Conservation (phyloP, 2,888 invertebrate species). For the Dorcus hopei region DNA sequence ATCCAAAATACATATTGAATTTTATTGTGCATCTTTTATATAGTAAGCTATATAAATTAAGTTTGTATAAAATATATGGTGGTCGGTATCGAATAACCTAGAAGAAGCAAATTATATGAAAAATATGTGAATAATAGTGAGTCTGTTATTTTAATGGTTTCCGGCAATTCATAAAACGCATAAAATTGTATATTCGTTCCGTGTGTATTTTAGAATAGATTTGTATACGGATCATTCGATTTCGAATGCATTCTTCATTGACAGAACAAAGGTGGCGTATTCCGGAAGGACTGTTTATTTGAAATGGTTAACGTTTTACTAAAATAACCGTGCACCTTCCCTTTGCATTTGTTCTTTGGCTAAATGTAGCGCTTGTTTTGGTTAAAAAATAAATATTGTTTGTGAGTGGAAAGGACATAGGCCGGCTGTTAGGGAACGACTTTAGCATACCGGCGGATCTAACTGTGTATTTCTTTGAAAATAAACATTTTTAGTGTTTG, state of each 20-base stretch:
- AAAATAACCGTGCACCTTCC: constrained; percentile 14
- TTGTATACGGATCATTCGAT: no score
- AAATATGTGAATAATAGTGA: no score
- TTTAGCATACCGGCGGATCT: constrained; percentile 11
- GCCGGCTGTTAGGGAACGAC: constrained; percentile 31
- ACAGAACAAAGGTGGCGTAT: constrained; percentile 15
- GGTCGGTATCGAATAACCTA: no score
- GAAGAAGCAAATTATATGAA: no score
- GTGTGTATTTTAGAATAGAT: no score
- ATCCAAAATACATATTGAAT: no score
- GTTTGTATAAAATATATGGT: no score
- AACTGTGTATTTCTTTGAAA: constrained; percentile 16
- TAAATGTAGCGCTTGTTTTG: constrained; percentile 35
- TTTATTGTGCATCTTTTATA: no score
- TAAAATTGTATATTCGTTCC: no score
- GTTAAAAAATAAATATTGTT: constrained; percentile 40
- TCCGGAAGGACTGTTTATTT: constrained; percentile 19
- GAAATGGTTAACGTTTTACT: constrained; percentile 18
- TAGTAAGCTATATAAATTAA: no score
- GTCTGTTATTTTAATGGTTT: no score
- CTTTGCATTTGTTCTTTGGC: constrained; percentile 3
- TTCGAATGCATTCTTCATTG: neutral
- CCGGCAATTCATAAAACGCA: no score
- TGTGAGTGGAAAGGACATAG: constrained; percentile 32
- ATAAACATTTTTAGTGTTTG: constrained; percentile 19